Evolutionary conservation across 2,888 invertebrate genomes (phyloP).

Genomic region (Zelleria hepariella): DNA sequence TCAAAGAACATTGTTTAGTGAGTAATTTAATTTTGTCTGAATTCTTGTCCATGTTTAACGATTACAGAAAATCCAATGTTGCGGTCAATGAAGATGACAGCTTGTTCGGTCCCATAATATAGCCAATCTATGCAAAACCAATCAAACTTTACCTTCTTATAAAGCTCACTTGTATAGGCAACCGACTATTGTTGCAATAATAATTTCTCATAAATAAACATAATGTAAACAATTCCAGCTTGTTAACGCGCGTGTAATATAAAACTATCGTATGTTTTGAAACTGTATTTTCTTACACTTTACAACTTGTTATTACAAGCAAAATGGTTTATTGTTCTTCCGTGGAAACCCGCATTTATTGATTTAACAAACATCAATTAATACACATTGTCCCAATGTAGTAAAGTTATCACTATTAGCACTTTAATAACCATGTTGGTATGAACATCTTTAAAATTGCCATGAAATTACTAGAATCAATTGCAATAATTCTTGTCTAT

Average conservation of each 20-base stretch:
- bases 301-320: neutral
- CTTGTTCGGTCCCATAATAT: neutral
- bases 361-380: neutral
- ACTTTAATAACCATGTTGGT: neutral
- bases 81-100: neutral
- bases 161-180: neutral
- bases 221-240: constrained; percentile 19
- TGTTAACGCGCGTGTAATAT: constrained; percentile 18
- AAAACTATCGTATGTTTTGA: constrained; percentile 8
- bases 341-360: neutral
- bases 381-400: neutral
- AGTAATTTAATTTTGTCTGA: too few relatives aligned
- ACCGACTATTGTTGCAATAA: neutral
- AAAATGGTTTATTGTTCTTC: neutral
- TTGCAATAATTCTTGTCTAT: neutral
- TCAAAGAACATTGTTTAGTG: too few relatives aligned
- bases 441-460: too few relatives aligned
- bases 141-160: neutral
- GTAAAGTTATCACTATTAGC: neutral
- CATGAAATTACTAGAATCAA: too few relatives aligned
- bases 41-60: neutral
- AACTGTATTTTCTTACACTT: neutral
- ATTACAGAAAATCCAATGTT: neutral
- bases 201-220: constrained; percentile 11
- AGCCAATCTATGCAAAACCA: neutral